These are phyloP conservation scores for Rhinoptilus africanus DNA, from an alignment of 2,113 vertebrate species.

Conservation along the genomic window DNA sequence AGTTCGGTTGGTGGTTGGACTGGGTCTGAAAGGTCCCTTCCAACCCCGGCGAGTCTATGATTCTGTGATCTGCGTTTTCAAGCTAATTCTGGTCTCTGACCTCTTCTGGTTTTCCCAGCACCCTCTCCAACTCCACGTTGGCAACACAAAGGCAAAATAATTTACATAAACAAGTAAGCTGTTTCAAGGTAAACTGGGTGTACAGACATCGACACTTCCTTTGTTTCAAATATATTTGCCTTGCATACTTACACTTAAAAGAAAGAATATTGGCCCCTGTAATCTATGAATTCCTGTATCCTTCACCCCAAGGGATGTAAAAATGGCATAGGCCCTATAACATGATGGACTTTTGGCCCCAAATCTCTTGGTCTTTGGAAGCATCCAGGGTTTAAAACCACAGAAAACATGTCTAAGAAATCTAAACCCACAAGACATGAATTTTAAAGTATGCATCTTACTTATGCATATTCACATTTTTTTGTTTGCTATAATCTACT, in stretches of 20 bases:
- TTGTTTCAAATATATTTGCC: neutral
- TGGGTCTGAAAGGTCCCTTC: no score
- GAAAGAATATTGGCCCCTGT: neutral
- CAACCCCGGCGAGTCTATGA: no score
- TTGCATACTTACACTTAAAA: neutral
- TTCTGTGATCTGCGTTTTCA: neutral
- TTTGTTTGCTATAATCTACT: neutral
- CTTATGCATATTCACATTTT: neutral
- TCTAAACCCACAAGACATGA: neutral
- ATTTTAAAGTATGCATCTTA: neutral
- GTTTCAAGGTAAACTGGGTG: neutral
- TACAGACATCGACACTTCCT: neutral
- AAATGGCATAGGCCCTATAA: neutral
- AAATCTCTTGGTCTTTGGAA: neutral
- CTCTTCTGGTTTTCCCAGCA: neutral
- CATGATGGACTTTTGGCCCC: neutral
- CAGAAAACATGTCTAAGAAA: neutral
- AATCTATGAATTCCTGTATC: neutral
- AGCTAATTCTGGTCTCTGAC: neutral
- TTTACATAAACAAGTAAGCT: neutral
- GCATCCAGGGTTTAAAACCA: neutral
- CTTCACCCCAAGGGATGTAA: neutral
- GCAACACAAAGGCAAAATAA: neutral
- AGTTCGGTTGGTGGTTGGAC: no score
- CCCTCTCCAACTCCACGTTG: neutral